Evolutionary conservation across 2,888 invertebrate species (phyloP), one percentile per base, ranked within the genome.

Genomic region (Volucella inflata): DNA sequence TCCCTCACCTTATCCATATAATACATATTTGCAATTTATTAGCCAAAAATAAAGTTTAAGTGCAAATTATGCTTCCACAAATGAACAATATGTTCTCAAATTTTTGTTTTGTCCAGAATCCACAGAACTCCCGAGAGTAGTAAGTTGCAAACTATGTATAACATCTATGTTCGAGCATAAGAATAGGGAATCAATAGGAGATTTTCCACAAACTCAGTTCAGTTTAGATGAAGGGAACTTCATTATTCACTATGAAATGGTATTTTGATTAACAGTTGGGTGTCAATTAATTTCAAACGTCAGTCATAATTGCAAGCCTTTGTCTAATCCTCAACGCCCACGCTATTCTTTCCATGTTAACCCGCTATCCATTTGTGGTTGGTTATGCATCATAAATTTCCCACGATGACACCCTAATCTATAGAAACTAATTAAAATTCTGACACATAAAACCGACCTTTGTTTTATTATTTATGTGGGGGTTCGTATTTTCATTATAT

Each of bases 331-430:
- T 11, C 30, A 57, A 59, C 50, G 6, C 11, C 6, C 4, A 30
- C 4, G 30, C 30, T 30, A 6, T 38, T 44, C 38, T 10, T 16
- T 11, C 30, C 6, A 44, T 65, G 16, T 16, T 16, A 55, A 67
- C 21, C 50, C 8, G 14, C 50, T 16, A 48, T 30, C 3, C n/a
- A 62, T 51, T 60, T 12, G 10, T 21, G 12, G 36, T 21, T 14
- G 14, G 17, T 46, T 17, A 16, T 14, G 14, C 38, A 46, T 60
- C 62, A 78, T 68, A 38, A 83, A 68, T 83, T 78, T 79, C 68
- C 57, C 57, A 68, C 74, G 30, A 6, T 30, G 80, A 67, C 84
- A 80, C 40, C 57, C 65, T 80, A 84, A 80, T 84, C 84, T 65
- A 65, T 59, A 48, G 42, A 51, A 70, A 64, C 70, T 84, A 75